phyloP scores from a whole-genome alignment of 2,888 invertebrate genomes.

The Leptothorax acervorum region DNA sequence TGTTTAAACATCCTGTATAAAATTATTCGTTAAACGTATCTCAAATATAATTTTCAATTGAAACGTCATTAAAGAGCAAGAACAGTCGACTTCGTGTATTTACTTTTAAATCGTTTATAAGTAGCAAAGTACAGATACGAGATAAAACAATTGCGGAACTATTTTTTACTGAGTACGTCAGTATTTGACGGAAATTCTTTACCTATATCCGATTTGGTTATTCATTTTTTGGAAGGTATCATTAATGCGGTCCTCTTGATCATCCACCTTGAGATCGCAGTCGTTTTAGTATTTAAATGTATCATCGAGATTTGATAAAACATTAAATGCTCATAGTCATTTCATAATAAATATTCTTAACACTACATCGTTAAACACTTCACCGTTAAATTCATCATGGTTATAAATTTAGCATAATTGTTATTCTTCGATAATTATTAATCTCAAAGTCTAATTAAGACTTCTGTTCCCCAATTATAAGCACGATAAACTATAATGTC shows the following conservation, averaged over 20 bases:
- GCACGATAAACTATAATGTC: not conserved
- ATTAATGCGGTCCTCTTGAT: slow-evolving; percentile 1
- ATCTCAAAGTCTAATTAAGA: not conserved
- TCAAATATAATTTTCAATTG: not conserved
- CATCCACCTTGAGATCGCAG: slow-evolving; percentile 9
- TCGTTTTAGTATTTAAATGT: slow-evolving; percentile 1
- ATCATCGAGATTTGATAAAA: not conserved
- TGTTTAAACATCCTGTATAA: not conserved
- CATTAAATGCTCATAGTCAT: not conserved
- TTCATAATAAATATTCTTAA: not conserved
- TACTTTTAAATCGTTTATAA: too few relatives aligned
- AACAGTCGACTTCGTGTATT: not conserved
- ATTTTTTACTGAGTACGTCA: slow-evolving; percentile 16
- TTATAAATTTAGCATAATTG: not conserved
- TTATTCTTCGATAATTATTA: too few relatives aligned
- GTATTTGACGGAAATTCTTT: not conserved
- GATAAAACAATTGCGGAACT: not conserved
- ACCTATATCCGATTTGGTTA: not conserved
- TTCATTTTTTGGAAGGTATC: slow-evolving; percentile 27
- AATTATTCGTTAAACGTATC: not conserved
- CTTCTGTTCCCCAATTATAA: not conserved
- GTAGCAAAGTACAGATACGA: too few relatives aligned
- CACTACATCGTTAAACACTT: not conserved
- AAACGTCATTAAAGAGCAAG: not conserved
- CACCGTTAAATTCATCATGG: not conserved